Percentiles rank a stretch among this genome's conserved stretches.
These are phyloP conservation scores for Megaceryle alcyon DNA, from an alignment of 2,797 vertebrate genomes.

Conservation along the genomic window DNA sequence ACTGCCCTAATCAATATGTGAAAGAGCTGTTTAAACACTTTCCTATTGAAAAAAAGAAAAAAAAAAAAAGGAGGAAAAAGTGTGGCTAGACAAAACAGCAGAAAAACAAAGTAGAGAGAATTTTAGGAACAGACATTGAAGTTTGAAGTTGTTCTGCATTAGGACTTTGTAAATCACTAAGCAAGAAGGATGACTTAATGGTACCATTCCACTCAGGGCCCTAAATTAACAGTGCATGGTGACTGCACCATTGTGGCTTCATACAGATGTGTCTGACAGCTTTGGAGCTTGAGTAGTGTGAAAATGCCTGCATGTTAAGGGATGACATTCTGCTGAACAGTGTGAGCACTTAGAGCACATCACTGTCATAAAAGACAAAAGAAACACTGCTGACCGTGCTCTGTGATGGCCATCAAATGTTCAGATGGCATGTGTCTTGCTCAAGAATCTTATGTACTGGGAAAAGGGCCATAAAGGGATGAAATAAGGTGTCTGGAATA, in stretches of 20 bases:
- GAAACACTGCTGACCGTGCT: fast-evolving
- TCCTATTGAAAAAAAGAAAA: neutral
- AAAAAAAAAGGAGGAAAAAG: neutral
- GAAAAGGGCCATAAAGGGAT: neutral
- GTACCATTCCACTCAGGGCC: neutral
- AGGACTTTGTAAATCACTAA: neutral
- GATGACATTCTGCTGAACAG: neutral
- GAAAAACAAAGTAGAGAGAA: neutral
- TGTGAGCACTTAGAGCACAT: neutral
- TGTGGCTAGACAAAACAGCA: neutral
- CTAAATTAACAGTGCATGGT: neutral
- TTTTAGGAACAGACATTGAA: neutral
- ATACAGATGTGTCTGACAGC: neutral
- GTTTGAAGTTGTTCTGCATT: neutral
- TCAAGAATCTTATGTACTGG: neutral
- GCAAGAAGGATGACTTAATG: neutral
- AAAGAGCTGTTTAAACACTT: constrained; percentile 46
- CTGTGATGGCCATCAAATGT: neutral
- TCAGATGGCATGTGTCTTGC: neutral
- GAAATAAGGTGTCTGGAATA: neutral
- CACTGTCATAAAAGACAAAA: neutral
- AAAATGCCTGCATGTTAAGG: neutral
- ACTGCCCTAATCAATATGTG: constrained; percentile 18
- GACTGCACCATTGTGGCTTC: neutral
- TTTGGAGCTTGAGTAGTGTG: neutral